These are phyloP conservation scores for Nephrotoma guestfalica DNA, from an alignment of 2,888 invertebrate genomes.

Conservation along the genomic window DNA sequence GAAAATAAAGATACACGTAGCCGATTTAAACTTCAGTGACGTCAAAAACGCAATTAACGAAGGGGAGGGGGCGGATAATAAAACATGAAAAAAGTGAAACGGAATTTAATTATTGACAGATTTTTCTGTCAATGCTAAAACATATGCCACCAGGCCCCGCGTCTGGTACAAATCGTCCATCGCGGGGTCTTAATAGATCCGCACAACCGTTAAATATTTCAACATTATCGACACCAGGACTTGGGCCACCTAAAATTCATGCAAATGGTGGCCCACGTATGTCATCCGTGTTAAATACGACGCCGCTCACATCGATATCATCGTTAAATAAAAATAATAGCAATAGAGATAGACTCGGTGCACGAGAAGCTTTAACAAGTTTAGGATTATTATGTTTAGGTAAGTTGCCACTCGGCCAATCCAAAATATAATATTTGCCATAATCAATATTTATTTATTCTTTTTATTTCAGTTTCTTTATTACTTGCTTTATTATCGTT, in stretches of 20 bases:
- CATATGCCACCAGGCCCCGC: conserved; percentile 24
- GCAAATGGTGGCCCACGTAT: conserved; percentile 30
- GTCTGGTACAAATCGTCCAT: conserved; percentile 24
- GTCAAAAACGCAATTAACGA: not conserved
- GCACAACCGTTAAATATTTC: conserved; percentile 52
- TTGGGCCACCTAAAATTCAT: conserved; percentile 14
- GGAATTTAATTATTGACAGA: not conserved
- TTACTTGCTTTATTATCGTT: conserved; percentile 69
- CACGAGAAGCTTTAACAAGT: conserved; percentile 69
- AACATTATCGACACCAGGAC: conserved; percentile 33
- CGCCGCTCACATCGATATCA: conserved; percentile 21
- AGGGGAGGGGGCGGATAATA: not conserved
- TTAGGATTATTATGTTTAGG: conserved; percentile 66
- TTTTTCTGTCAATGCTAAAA: conserved; percentile 17
- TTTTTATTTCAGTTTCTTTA: conserved; percentile 46
- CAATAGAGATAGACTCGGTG: conserved; percentile 39
- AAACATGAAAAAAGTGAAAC: conserved; percentile 1
- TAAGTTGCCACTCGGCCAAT: conserved; percentile 13
- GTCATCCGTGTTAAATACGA: conserved; percentile 24
- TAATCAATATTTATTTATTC: not conserved
- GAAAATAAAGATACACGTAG: not conserved
- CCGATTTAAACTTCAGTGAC: not conserved
- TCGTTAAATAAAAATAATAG: conserved; percentile 18
- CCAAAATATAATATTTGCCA: not conserved
- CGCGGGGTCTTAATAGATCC: conserved; percentile 22